Conservation (phyloP, 2,113 vertebrate species). For the Amphilophus citrinellus region DNA sequence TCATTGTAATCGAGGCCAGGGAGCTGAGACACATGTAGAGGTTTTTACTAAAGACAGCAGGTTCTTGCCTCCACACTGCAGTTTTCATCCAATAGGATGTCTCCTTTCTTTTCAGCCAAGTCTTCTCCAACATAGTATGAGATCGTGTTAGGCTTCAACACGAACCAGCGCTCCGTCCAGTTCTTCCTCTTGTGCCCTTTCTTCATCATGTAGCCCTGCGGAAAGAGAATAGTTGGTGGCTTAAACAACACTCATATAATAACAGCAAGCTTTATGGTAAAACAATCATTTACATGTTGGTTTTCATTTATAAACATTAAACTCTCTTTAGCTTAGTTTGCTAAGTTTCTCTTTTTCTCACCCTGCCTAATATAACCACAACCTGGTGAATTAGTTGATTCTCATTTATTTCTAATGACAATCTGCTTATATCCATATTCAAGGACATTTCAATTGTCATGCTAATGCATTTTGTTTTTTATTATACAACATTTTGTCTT, state of each 20-base stretch:
- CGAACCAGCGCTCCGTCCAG: conserved; percentile 98
- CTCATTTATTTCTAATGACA: no score
- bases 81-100: conserved; percentile 88
- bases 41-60: not conserved
- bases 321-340: no score
- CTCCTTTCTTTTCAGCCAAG: conserved; percentile 93
- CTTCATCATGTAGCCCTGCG: conserved; percentile 96
- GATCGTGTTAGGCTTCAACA: conserved; percentile 89
- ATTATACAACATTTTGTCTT: no score
- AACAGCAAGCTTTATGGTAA: not conserved
- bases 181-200: conserved; percentile 98
- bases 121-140: conserved; percentile 96
- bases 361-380: no score
- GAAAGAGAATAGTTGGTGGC: not conserved
- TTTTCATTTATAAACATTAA: no score
- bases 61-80: conserved; percentile 91
- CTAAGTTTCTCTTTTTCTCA: no score
- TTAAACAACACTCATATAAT: not conserved
- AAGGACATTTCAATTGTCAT: no score
- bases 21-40: not conserved
- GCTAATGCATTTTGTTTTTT: no score
- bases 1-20: not conserved
- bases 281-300: not conserved
- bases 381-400: no score
- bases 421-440: no score